A percentile compares a stretch with the other conserved stretches of the same genome.
phyloP scores from a whole-genome alignment of 2,113 vertebrate genomes.

The Archilochus colubris region DNA sequence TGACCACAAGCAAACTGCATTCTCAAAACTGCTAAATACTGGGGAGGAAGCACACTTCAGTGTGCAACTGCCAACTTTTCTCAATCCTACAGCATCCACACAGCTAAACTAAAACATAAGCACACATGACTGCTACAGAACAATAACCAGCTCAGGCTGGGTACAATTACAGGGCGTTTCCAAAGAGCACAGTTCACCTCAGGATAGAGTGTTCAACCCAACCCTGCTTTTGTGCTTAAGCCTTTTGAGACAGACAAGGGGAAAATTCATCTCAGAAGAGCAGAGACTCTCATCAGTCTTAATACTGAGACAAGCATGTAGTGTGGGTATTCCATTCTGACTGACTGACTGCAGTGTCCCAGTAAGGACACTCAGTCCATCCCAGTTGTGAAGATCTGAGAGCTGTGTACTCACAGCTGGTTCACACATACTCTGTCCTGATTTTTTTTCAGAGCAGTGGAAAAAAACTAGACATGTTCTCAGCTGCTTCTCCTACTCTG shows the following conservation, averaged over 20 bases:
- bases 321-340: background rate
- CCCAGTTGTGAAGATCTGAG: background rate
- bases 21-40: background rate
- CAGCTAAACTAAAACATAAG: background rate
- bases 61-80: background rate
- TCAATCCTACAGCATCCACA: background rate
- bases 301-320: background rate
- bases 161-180: background rate
- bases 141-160: fast-evolving
- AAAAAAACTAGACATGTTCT: background rate
- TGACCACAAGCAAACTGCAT: background rate
- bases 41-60: background rate
- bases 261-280: background rate
- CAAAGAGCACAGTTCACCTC: background rate
- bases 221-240: background rate
- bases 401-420: background rate
- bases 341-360: background rate
- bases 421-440: background rate
- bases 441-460: background rate
- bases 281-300: background rate
- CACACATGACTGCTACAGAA: background rate
- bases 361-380: background rate
- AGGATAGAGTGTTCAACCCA: background rate
- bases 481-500: background rate
- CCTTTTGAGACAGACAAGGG: background rate